Evolutionary conservation across 2,113 vertebrate species (phyloP).

Genomic region (Chroicocephalus ridibundus): DNA sequence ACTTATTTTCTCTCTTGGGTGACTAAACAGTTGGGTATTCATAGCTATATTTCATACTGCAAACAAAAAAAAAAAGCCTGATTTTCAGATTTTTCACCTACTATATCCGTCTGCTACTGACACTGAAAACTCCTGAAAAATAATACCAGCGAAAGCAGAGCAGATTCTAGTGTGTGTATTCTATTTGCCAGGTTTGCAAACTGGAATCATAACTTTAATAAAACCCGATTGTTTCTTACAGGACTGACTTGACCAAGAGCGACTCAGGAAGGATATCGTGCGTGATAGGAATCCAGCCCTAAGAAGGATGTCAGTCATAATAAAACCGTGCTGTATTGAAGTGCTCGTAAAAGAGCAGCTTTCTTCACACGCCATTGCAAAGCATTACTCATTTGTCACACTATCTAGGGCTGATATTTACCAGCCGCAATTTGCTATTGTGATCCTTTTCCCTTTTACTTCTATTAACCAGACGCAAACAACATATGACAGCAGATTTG

Average conservation of each 20-base stretch:
- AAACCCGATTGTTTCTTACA: background rate
- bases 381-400: background rate
- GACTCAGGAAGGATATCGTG: constrained; percentile 44
- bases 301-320: constrained; percentile 54
- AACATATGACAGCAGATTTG: background rate
- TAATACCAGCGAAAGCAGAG: background rate
- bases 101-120: background rate
- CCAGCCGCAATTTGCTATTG: background rate
- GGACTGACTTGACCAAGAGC: background rate
- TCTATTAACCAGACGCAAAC: background rate
- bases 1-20: background rate
- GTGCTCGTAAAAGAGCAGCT: background rate
- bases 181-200: background rate
- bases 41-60: background rate
- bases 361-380: constrained; percentile 20
- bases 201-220: background rate
- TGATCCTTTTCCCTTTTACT: background rate
- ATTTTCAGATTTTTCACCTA: background rate
- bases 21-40: background rate
- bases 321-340: background rate
- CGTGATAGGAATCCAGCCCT: background rate
- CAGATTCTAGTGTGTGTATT: accelerated
- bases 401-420: background rate
- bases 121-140: background rate
- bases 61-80: background rate